phyloP scores from a whole-genome alignment of 2,888 invertebrate species.

The Latrodectus hesperus region DNA sequence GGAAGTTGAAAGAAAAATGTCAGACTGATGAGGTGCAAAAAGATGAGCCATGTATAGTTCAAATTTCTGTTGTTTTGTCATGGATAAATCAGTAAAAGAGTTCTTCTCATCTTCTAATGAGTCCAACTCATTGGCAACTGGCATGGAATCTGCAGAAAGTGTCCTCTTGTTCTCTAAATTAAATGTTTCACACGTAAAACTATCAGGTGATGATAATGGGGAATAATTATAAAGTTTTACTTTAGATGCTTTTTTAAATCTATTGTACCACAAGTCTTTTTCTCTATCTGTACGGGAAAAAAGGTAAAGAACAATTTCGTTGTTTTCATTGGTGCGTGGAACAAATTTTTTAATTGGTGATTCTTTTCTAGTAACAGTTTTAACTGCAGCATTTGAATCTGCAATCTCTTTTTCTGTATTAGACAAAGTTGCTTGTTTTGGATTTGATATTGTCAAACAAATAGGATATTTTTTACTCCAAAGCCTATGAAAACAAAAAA shows the following conservation, averaged over 20 bases:
- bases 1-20: neutral
- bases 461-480: conserved; percentile 97
- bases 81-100: conserved; percentile 25
- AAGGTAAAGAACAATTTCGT: conserved; percentile 76
- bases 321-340: conserved; percentile 57
- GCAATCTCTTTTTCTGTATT: conserved; percentile 26
- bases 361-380: conserved; percentile 34
- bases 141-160: conserved; percentile 44
- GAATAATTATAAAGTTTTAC: conserved; percentile 71
- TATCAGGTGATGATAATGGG: conserved; percentile 42
- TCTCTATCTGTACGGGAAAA: conserved; percentile 90
- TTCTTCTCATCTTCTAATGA: conserved; percentile 48
- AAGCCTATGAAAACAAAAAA: conserved; percentile 49
- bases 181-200: conserved; percentile 9
- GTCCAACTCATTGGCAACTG: conserved; percentile 15
- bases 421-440: conserved; percentile 59
- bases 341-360: conserved; percentile 21
- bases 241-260: conserved; percentile 73
- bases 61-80: conserved; percentile 57
- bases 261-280: conserved; percentile 89
- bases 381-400: conserved; percentile 1
- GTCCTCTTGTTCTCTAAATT: conserved; percentile 47
- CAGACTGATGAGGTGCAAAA: conserved; percentile 31
- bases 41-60: conserved; percentile 55
- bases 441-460: conserved; percentile 79